phyloP scores from a whole-genome alignment of 2,797 vertebrate species.

The Rhinatrema bivittatum region DNA sequence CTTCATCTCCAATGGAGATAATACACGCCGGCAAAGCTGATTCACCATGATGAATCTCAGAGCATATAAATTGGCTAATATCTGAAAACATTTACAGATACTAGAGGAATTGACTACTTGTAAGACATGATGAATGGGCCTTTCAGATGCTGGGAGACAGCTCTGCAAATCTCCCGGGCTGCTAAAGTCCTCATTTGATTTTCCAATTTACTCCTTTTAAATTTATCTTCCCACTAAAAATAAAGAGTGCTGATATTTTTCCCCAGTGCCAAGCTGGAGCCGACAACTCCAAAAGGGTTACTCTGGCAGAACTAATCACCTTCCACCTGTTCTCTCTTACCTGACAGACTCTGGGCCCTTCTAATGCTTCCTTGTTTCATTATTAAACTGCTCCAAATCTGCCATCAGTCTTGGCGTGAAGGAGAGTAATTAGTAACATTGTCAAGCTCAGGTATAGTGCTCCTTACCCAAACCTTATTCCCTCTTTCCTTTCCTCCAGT shows the following conservation, averaged over 20 bases:
- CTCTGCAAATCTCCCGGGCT: slow-evolving; percentile 99
- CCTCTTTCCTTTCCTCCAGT: slow-evolving; percentile 58
- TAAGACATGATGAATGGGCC: slow-evolving; percentile 99
- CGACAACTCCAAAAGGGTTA: slow-evolving; percentile 91
- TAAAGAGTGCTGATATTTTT: slow-evolving; percentile 83
- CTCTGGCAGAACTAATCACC: slow-evolving; percentile 98
- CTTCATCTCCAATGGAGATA: slow-evolving; percentile 98
- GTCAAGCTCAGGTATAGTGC: slow-evolving; percentile 88
- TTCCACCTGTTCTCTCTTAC: slow-evolving; percentile 91
- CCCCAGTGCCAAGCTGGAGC: slow-evolving; percentile 71
- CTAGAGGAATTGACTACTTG: slow-evolving; percentile 99
- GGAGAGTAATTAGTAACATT: slow-evolving; percentile 97
- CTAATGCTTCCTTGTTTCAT: slow-evolving; percentile 74
- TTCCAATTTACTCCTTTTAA: slow-evolving; percentile 99
- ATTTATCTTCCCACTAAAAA: slow-evolving; percentile 94
- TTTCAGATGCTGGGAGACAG: slow-evolving; percentile 95
- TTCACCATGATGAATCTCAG: slow-evolving; percentile 99
- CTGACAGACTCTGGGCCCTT: slow-evolving; percentile 68
- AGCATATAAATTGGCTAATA: slow-evolving; percentile 99
- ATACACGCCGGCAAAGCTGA: slow-evolving; percentile 99
- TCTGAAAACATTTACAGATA: slow-evolving; percentile 99
- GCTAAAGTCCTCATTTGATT: slow-evolving; percentile 99
- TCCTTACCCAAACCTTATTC: slow-evolving; percentile 79
- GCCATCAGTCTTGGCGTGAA: slow-evolving; percentile 84
- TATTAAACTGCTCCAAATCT: slow-evolving; percentile 82